Conservation (phyloP, 2,888 invertebrate genomes). For the Nematopogon swammerdamellus region DNA sequence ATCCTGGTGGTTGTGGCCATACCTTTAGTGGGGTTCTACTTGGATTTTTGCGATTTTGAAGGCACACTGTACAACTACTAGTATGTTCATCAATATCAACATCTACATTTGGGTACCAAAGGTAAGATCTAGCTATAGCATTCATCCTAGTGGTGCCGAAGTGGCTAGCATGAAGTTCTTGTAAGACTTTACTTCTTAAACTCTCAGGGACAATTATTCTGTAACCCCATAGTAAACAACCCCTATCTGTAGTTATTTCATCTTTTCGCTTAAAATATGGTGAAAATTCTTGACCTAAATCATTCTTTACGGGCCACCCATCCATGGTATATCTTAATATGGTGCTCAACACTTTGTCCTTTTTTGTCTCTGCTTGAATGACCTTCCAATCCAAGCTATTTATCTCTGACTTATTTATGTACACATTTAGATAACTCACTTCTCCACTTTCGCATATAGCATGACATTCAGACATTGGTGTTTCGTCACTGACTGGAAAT, state of each 20-base stretch:
- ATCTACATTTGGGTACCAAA: constrained; percentile 10
- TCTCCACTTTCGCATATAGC: neutral
- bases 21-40: constrained; percentile 2
- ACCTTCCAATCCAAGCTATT: constrained; percentile 6
- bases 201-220: constrained; percentile 5
- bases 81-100: neutral
- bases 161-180: constrained; percentile 7
- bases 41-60: neutral
- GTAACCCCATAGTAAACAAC: constrained; percentile 7
- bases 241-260: constrained; percentile 5
- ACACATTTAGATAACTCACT: constrained; percentile 1
- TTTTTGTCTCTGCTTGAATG: constrained; percentile 7
- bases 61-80: neutral
- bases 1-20: neutral
- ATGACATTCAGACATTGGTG: neutral
- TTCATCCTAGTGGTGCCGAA: constrained; percentile 8
- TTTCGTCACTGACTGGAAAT: neutral
- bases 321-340: constrained; percentile 2
- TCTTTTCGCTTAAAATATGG: constrained; percentile 2
- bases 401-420: constrained; percentile 2
- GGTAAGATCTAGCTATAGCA: constrained; percentile 7
- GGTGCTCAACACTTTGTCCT: constrained; percentile 5
- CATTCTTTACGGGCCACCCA: constrained; percentile 8
- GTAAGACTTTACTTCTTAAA: constrained; percentile 1
- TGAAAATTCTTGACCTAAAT: constrained; percentile 1